These are phyloP conservation scores for Craterocephalus amniculus DNA, from an alignment of 2,797 vertebrate species.

Conservation along the genomic window DNA sequence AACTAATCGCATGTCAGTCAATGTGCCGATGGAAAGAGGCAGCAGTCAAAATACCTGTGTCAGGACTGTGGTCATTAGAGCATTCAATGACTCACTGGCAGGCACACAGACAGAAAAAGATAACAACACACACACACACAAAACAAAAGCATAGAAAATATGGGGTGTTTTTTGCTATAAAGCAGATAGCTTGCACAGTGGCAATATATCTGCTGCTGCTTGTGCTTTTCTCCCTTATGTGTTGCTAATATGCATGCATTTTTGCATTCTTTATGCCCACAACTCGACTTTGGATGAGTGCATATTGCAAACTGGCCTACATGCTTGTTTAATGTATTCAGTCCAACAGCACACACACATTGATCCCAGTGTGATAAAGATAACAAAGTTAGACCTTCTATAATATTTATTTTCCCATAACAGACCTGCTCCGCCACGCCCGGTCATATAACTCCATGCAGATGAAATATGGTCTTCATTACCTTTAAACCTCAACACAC, in stretches of 20 bases:
- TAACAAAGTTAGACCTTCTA: conserved; percentile 77
- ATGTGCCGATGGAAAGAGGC: conserved; percentile 78
- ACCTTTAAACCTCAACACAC: conserved; percentile 65
- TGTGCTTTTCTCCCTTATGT: conserved; percentile 51
- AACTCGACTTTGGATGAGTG: conserved; percentile 40
- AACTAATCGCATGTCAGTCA: conserved; percentile 80
- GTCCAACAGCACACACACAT: conserved; percentile 72
- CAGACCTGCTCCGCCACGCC: conserved; percentile 71
- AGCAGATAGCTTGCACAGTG: conserved; percentile 61
- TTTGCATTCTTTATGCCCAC: conserved; percentile 34
- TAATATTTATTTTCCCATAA: conserved; percentile 80
- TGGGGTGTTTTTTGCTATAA: conserved; percentile 64
- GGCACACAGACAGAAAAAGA: conserved; percentile 28
- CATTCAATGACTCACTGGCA: conserved; percentile 63
- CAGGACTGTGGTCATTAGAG: conserved; percentile 76
- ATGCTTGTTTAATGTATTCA: conserved; percentile 69
- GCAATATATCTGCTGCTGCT: conserved; percentile 43
- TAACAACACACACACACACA: conserved; percentile 23
- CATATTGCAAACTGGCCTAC: conserved; percentile 38
- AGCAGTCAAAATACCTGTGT: conserved; percentile 81
- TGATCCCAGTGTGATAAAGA: conserved; percentile 76
- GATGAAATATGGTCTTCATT: conserved; percentile 82
- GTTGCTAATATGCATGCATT: conserved; percentile 42
- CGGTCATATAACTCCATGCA: conserved; percentile 72
- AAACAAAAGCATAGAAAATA: conserved; percentile 43